Percentiles rank a stretch among this genome's conserved stretches.
Conservation (phyloP, 2,888 invertebrate species). For the Lissocephala sabroskyi region DNA sequence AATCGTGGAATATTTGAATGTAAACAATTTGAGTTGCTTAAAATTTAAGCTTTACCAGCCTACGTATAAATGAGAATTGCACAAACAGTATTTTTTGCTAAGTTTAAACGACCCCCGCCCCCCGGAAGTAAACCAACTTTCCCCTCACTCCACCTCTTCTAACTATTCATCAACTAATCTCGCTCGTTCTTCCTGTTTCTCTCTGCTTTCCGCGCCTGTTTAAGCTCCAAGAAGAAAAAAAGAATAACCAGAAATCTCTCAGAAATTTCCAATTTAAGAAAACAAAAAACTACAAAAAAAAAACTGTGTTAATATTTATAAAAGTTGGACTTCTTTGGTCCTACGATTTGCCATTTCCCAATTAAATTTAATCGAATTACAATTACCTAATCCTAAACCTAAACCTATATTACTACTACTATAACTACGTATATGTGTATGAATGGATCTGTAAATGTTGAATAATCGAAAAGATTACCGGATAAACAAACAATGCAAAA, state of each 20-base stretch:
- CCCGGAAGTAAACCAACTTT: no score
- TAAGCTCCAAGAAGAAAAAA: no score
- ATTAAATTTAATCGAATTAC: conserved; percentile 32
- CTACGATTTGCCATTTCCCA: conserved; percentile 39
- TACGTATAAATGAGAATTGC: conserved; percentile 43
- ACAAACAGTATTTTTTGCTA: conserved; percentile 69
- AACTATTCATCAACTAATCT: neutral
- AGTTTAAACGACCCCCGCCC: conserved; percentile 32
- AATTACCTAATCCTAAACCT: conserved; percentile 11
- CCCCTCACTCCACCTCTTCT: no score
- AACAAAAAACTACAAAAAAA: conserved; percentile 19
- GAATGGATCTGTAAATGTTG: conserved; percentile 57
- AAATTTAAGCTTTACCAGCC: conserved; percentile 53
- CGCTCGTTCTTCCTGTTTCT: no score
- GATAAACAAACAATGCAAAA: conserved; percentile 23
- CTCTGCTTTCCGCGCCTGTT: no score
- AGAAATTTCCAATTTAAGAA: conserved; percentile 16
- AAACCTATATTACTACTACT: neutral
- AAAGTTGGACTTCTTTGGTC: conserved; percentile 22
- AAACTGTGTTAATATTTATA: conserved; percentile 59
- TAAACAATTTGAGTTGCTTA: conserved; percentile 49
- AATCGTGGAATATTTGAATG: conserved; percentile 44
- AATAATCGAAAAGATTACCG: conserved; percentile 28
- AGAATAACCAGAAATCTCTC: neutral
- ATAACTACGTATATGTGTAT: conserved; percentile 25